A percentile compares a stretch with the other conserved stretches of the same genome.
phyloP scores from a whole-genome alignment of 2,888 invertebrate species.

The Argyresthia albistria region DNA sequence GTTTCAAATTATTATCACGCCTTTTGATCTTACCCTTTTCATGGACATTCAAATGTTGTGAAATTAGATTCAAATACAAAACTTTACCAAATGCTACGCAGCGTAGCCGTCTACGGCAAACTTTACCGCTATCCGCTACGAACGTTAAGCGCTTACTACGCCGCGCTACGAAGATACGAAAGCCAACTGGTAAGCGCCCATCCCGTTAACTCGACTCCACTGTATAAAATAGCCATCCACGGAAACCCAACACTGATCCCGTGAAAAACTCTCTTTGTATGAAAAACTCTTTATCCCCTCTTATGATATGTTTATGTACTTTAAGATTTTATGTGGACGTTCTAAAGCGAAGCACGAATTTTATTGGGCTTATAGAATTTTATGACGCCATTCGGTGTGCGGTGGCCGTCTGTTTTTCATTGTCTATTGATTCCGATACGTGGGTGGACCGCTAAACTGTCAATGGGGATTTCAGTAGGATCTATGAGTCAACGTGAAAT shows the following conservation, averaged over 20 bases:
- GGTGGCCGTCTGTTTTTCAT: conserved; percentile 63
- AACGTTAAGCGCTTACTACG: not conserved
- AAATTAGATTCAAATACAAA: too few relatives aligned
- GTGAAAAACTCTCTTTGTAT: conserved; percentile 64
- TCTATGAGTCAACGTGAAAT: too few relatives aligned
- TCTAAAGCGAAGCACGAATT: conserved; percentile 68
- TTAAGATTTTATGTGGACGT: conserved; percentile 70
- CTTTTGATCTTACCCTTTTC: too few relatives aligned
- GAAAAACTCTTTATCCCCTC: conserved; percentile 48
- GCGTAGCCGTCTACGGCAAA: conserved; percentile 2
- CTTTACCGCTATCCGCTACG: conserved; percentile 5
- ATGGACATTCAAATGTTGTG: too few relatives aligned
- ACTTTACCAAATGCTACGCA: too few relatives aligned
- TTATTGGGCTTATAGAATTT: conserved; percentile 72
- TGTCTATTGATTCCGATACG: conserved; percentile 63
- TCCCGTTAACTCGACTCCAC: conserved; percentile 55
- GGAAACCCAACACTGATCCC: conserved; percentile 58
- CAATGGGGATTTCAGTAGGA: conserved; percentile 14
- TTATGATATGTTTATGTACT: conserved; percentile 73
- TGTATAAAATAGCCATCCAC: conserved; percentile 71
- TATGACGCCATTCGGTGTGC: conserved; percentile 57
- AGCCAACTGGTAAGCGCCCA: conserved; percentile 25
- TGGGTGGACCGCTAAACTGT: conserved; percentile 25
- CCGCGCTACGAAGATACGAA: conserved; percentile 4
- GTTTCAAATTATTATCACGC: too few relatives aligned